phyloP scores from a whole-genome alignment of 2,888 invertebrate species.

The Drosophila cognata region DNA sequence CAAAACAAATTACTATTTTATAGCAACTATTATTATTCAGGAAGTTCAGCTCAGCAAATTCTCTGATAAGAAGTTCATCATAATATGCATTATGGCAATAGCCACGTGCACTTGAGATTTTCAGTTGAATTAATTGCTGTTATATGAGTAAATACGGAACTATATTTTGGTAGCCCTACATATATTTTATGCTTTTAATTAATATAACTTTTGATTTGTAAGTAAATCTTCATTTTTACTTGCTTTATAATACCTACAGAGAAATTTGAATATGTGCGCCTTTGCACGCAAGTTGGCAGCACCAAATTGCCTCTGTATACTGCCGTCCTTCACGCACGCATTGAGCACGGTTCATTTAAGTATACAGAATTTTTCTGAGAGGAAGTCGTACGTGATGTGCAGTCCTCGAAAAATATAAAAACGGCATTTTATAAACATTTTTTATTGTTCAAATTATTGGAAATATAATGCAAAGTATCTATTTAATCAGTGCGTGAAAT shows the following conservation, averaged over 20 bases:
- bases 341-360: slow-evolving; percentile 38
- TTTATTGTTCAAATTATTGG: neutral
- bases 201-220: neutral
- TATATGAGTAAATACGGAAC: slow-evolving; percentile 1
- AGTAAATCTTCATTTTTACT: neutral
- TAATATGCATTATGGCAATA: slow-evolving; percentile 2
- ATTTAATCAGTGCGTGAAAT: neutral
- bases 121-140: slow-evolving; percentile 5
- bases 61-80: slow-evolving; percentile 37
- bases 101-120: slow-evolving; percentile 37
- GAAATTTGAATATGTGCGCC: slow-evolving; percentile 32
- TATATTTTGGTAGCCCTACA: neutral
- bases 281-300: slow-evolving; percentile 31
- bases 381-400: slow-evolving; percentile 39
- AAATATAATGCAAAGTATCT: neutral
- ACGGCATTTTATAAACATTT: neutral
- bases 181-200: neutral
- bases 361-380: slow-evolving; percentile 69
- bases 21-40: slow-evolving; percentile 28
- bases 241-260: too few relatives aligned
- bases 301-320: slow-evolving; percentile 2
- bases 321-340: slow-evolving; percentile 29
- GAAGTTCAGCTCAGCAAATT: slow-evolving; percentile 29
- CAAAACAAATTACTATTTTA: slow-evolving; percentile 33
- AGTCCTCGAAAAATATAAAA: slow-evolving; percentile 25